These are phyloP conservation scores for Athalia cordata DNA, from an alignment of 2,888 invertebrate species.

Conservation along the genomic window DNA sequence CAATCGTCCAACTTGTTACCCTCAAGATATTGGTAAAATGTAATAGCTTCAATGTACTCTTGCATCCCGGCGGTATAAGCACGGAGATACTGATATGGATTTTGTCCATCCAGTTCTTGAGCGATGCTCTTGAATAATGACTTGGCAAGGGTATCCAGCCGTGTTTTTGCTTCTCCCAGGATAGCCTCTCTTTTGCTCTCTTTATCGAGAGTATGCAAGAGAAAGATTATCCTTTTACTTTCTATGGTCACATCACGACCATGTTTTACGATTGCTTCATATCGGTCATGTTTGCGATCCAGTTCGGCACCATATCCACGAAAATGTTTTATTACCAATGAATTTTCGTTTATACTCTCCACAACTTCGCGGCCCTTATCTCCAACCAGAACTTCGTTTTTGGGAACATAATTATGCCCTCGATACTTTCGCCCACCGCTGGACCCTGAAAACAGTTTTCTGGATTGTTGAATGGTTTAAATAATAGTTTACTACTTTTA, in stretches of 20 bases:
- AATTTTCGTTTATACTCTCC: conserved; percentile 74
- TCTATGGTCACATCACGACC: conserved; percentile 91
- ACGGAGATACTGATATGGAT: conserved; percentile 81
- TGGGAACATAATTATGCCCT: conserved; percentile 52
- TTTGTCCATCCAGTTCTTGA: conserved; percentile 82
- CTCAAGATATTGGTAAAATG: conserved; percentile 84
- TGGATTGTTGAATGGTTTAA: background rate
- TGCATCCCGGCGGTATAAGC: conserved; percentile 83
- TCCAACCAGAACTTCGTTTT: conserved; percentile 66
- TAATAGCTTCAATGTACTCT: conserved; percentile 91
- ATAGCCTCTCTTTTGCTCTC: conserved; percentile 77
- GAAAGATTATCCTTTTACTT: conserved; percentile 91
- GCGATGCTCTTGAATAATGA: conserved; percentile 82
- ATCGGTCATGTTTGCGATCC: conserved; percentile 87
- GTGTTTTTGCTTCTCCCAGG: conserved; percentile 79
- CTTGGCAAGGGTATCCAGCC: conserved; percentile 79
- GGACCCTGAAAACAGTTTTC: conserved; percentile 33
- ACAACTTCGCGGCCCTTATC: conserved; percentile 73
- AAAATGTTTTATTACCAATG: conserved; percentile 79
- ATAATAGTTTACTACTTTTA: conserved; percentile 6
- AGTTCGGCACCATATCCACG: conserved; percentile 80
- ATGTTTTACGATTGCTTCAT: conserved; percentile 88
- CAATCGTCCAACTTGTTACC: conserved; percentile 78
- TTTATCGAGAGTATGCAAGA: conserved; percentile 83
- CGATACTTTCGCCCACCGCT: conserved; percentile 41